Evolutionary conservation across 2,888 invertebrate species (phyloP).

Genomic region (Artemia sp.): DNA sequence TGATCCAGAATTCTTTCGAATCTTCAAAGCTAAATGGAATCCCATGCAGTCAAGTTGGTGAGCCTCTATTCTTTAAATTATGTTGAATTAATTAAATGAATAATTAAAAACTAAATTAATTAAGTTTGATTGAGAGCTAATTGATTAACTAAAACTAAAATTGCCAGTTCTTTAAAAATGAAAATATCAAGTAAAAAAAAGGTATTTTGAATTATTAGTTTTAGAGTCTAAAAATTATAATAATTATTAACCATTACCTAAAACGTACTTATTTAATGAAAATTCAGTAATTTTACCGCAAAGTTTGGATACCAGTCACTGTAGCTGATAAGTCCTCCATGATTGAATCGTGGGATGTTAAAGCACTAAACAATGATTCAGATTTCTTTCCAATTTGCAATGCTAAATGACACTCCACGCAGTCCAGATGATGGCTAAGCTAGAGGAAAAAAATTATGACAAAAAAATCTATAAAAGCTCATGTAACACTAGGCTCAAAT

Average conservation of each 20-base stretch:
- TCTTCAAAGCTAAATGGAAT: slow-evolving; percentile 75
- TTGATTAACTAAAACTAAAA: too few species aligned
- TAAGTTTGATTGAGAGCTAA: too few species aligned
- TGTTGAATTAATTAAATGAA: too few species aligned
- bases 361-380: slow-evolving; percentile 92
- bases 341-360: slow-evolving; percentile 92
- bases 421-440: slow-evolving; percentile 82
- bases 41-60: slow-evolving; percentile 89
- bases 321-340: slow-evolving; percentile 84
- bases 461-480: too few species aligned
- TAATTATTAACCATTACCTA: slow-evolving; percentile 16
- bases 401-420: slow-evolving; percentile 82
- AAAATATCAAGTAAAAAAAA: too few species aligned
- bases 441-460: slow-evolving; percentile 27
- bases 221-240: slow-evolving; percentile 47
- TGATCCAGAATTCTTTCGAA: slow-evolving; percentile 83
- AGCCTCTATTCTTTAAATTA: slow-evolving; percentile 34
- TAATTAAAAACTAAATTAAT: too few species aligned
- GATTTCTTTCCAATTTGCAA: slow-evolving; percentile 84
- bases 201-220: slow-evolving; percentile 28
- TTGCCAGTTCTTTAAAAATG: too few species aligned
- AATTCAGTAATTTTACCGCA: slow-evolving; percentile 36
- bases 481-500: too few species aligned
- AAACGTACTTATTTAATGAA: not conserved
- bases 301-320: slow-evolving; percentile 50